phyloP scores from a whole-genome alignment of 2,888 invertebrate genomes.

The Drosophila prolongata region DNA sequence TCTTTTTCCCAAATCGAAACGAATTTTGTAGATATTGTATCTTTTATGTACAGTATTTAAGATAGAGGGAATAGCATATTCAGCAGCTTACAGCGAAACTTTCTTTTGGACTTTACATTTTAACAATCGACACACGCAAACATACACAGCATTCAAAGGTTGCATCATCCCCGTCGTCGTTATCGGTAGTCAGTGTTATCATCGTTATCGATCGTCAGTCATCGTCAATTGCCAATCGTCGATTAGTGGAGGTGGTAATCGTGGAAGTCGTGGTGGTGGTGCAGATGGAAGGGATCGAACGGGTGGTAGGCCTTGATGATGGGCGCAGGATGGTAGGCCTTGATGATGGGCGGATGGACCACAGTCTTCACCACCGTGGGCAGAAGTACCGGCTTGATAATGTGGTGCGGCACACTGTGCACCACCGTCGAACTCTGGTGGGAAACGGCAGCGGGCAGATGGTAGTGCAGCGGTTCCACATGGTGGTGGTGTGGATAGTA shows the following conservation, averaged over 20 bases:
- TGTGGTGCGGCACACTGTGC: conserved; percentile 81
- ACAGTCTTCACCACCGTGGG: conserved; percentile 81
- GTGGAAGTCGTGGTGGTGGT: conserved; percentile 71
- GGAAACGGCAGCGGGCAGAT: conserved; percentile 82
- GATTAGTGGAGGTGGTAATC: conserved; percentile 71
- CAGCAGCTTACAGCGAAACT: conserved; percentile 42
- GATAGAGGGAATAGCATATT: conserved; percentile 24
- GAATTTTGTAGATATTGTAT: conserved; percentile 28
- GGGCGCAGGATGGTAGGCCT: conserved; percentile 81
- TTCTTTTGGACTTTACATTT: conserved; percentile 16
- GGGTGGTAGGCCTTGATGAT: conserved; percentile 81
- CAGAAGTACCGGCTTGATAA: conserved; percentile 82
- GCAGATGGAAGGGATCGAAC: conserved; percentile 73
- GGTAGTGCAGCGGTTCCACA: conserved; percentile 79
- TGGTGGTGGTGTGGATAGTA: conserved; percentile 52
- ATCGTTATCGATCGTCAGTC: conserved; percentile 25
- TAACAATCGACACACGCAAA: conserved; percentile 45
- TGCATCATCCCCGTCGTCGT: conserved; percentile 11
- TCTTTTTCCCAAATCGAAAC: neutral
- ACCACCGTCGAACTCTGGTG: conserved; percentile 83
- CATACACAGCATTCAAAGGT: conserved; percentile 42
- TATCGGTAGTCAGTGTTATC: conserved; percentile 9
- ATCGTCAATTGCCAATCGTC: conserved; percentile 6
- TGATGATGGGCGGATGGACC: conserved; percentile 79
- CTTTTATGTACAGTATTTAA: conserved; percentile 32